phyloP scores from a whole-genome alignment of 2,888 invertebrate genomes.

The Lamellibrachia columna region DNA sequence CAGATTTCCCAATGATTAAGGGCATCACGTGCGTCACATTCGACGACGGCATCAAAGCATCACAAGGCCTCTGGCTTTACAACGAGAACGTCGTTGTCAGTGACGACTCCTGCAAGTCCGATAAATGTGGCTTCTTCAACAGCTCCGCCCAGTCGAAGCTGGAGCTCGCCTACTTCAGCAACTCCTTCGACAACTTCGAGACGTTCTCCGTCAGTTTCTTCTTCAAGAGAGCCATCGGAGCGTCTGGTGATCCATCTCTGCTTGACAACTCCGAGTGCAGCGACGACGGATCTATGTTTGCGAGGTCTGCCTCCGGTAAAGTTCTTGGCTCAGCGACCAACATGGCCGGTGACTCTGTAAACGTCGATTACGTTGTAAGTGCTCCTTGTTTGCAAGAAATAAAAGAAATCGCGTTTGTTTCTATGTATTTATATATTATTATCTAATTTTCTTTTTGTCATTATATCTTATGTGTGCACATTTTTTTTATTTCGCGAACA shows the following conservation, averaged over 20 bases:
- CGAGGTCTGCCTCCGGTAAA: background rate
- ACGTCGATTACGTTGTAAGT: background rate
- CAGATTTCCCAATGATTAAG: background rate
- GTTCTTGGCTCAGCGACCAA: background rate
- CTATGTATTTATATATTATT: too few species aligned
- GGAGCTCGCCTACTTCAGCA: constrained; percentile 24
- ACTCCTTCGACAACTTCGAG: constrained; percentile 18
- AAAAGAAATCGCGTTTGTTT: too few species aligned
- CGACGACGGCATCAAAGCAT: background rate
- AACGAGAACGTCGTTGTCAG: background rate
- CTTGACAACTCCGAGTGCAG: constrained; percentile 13
- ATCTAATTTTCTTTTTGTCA: too few species aligned
- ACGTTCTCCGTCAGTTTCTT: constrained; percentile 14
- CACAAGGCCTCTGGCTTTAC: constrained; percentile 14
- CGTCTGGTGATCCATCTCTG: background rate
- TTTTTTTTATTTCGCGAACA: too few species aligned
- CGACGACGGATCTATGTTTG: background rate
- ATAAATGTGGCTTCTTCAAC: constrained; percentile 20
- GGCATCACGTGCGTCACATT: constrained; percentile 17
- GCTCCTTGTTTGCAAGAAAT: background rate
- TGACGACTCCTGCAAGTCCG: background rate
- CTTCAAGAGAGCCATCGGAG: background rate
- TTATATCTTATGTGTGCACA: too few species aligned
- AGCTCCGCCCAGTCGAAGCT: background rate
- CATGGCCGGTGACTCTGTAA: background rate